A percentile compares a stretch with the other conserved stretches of the same genome.
These are phyloP conservation scores for Montipora sp. DNA, from an alignment of 64 coral and sea anemone species.

Conservation along the genomic window DNA sequence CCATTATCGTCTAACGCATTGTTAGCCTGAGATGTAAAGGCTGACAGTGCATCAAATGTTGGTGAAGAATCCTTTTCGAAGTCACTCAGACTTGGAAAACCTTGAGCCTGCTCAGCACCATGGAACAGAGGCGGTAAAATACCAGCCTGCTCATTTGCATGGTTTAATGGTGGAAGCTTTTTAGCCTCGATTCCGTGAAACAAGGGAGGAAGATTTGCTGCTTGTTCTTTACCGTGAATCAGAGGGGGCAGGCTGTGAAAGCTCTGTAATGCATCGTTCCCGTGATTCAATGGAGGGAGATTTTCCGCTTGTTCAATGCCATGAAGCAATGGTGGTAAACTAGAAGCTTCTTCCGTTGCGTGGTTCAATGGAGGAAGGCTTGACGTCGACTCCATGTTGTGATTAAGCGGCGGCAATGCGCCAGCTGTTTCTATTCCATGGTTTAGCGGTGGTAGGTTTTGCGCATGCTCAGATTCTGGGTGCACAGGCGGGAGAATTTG, in stretches of 20 bases:
- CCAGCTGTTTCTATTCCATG: constrained; percentile 50
- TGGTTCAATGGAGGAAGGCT: constrained; percentile 19
- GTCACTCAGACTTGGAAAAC: background rate
- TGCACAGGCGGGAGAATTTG: constrained; percentile 16
- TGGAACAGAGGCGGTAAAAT: constrained; percentile 35
- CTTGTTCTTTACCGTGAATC: constrained; percentile 51
- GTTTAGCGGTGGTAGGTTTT: constrained; percentile 78
- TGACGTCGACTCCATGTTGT: constrained; percentile 29
- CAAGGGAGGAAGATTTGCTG: constrained; percentile 50
- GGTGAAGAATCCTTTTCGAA: constrained; percentile 39
- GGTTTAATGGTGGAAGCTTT: constrained; percentile 25
- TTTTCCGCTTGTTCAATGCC: constrained; percentile 50
- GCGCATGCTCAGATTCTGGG: constrained; percentile 17
- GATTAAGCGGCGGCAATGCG: constrained; percentile 57
- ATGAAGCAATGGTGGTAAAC: constrained; percentile 61
- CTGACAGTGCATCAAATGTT: constrained; percentile 13
- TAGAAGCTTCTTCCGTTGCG: background rate
- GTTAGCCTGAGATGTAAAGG: constrained; percentile 41
- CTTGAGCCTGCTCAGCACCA: constrained; percentile 19
- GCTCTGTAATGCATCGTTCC: constrained; percentile 40
- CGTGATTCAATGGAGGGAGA: constrained; percentile 66
- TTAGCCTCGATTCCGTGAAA: constrained; percentile 43
- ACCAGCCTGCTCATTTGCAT: constrained; percentile 29
- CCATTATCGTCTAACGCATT: constrained; percentile 13
- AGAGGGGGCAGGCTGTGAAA: constrained; percentile 37